Conservation (phyloP, 2,888 invertebrate species). For the Drosophila atripex region DNA sequence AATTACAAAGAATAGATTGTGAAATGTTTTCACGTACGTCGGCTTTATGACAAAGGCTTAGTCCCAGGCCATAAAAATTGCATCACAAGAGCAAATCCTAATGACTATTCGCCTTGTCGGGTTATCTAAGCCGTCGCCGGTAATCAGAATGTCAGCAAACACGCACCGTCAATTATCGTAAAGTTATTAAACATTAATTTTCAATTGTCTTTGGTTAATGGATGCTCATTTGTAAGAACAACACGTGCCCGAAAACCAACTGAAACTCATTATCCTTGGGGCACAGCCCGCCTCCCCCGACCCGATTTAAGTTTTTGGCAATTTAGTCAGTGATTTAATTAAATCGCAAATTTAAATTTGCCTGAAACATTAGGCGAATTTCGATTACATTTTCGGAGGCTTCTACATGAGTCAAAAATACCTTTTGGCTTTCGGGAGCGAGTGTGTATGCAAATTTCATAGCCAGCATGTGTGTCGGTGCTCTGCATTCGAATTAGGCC, state of each 20-base stretch:
- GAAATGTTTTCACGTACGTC: background rate
- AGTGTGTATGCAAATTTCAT: slow-evolving; percentile 41
- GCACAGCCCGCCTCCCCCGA: slow-evolving; percentile 1
- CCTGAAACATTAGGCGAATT: slow-evolving; percentile 21
- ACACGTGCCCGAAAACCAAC: slow-evolving; percentile 21
- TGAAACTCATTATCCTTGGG: slow-evolving; percentile 16
- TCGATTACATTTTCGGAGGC: slow-evolving; percentile 34
- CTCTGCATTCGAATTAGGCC: slow-evolving; percentile 40
- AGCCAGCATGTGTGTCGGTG: slow-evolving; percentile 32
- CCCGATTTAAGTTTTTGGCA: slow-evolving; percentile 23
- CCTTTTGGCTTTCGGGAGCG: background rate
- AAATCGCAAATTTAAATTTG: slow-evolving; percentile 57
- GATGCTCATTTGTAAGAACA: slow-evolving; percentile 33
- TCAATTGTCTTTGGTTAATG: slow-evolving; percentile 42
- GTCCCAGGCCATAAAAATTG: background rate
- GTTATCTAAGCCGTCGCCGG: slow-evolving; percentile 2
- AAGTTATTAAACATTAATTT: slow-evolving; percentile 43
- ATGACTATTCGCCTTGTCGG: slow-evolving; percentile 13
- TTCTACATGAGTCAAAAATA: slow-evolving; percentile 19
- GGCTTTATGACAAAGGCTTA: background rate
- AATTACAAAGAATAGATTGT: slow-evolving; percentile 1
- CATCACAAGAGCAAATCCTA: background rate
- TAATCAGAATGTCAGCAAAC: slow-evolving; percentile 46
- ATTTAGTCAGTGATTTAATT: slow-evolving; percentile 68
- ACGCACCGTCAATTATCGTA: slow-evolving; percentile 30